These are phyloP conservation scores for Manis crassicaudata DNA, from an alignment of 2,797 vertebrate species.

Conservation along the genomic window DNA sequence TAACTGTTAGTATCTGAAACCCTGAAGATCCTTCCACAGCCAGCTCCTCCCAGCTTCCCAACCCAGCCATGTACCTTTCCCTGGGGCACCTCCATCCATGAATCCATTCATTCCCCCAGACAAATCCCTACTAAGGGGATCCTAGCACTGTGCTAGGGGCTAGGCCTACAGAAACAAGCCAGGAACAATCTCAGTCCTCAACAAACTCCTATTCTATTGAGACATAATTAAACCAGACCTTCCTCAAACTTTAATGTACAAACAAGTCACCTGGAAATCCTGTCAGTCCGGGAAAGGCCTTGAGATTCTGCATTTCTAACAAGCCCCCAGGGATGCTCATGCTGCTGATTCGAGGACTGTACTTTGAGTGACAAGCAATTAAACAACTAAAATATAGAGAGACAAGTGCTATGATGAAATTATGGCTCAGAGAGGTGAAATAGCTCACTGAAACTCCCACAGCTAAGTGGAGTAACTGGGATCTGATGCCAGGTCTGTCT, in stretches of 20 bases:
- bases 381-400: background rate
- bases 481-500: background rate
- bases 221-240: background rate
- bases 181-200: background rate
- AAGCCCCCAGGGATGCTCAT: background rate
- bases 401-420: background rate
- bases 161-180: background rate
- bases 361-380: background rate
- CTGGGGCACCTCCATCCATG: background rate
- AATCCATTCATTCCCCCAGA: background rate
- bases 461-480: background rate
- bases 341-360: background rate
- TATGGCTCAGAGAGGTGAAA: background rate
- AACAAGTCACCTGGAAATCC: background rate
- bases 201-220: background rate
- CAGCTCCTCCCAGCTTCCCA: background rate
- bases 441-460: background rate
- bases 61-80: background rate
- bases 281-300: background rate
- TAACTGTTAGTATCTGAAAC: background rate
- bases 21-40: background rate
- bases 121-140: background rate
- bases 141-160: background rate
- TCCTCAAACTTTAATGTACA: background rate
- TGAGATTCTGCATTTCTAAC: background rate